A percentile compares a stretch with the other conserved stretches of the same genome.
phyloP scores from a whole-genome alignment of 2,113 vertebrate species.

The Serilophus lunatus region DNA sequence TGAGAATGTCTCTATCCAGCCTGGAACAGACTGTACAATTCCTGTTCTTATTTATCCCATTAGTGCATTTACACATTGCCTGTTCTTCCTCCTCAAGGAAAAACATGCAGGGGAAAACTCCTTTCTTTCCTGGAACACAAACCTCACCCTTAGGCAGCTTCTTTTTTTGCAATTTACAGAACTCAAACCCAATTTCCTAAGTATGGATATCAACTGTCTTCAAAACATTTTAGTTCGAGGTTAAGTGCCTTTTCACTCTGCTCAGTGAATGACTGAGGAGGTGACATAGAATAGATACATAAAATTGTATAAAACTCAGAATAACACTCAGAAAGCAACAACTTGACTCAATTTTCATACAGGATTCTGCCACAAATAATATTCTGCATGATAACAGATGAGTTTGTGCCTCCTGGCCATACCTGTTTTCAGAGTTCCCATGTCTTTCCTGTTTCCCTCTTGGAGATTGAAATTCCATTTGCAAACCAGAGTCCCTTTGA shows the following conservation, averaged over 20 bases:
- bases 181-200: not conserved
- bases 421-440: not conserved
- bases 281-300: not conserved
- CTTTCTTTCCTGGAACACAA: not conserved
- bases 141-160: not conserved
- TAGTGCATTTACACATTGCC: not conserved
- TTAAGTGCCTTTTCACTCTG: not conserved
- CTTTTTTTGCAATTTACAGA: not conserved
- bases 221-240: not conserved
- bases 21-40: constrained; percentile 30
- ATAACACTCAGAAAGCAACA: not conserved
- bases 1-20: not conserved
- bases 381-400: not conserved
- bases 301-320: not conserved
- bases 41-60: constrained; percentile 10
- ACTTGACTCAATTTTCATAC: not conserved
- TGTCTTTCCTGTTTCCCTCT: not conserved
- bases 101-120: not conserved
- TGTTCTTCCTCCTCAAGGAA: not conserved
- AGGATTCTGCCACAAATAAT: not conserved
- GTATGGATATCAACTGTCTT: not conserved
- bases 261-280: not conserved
- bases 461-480: not conserved
- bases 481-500: not conserved
- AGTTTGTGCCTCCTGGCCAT: not conserved